phyloP scores from a whole-genome alignment of 2,888 invertebrate species.

The Allolobophora icterica region DNA sequence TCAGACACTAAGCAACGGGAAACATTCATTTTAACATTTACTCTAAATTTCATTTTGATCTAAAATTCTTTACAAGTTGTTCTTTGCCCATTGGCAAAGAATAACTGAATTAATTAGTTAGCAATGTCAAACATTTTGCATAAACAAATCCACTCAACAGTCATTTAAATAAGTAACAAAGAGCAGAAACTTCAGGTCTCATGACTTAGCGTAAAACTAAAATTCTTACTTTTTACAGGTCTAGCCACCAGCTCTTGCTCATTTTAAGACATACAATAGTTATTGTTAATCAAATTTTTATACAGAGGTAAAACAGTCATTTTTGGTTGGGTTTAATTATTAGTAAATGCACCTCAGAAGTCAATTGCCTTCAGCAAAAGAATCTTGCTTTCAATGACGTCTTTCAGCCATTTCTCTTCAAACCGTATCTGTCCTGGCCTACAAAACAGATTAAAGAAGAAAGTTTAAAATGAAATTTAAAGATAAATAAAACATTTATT shows the following conservation, averaged over 20 bases:
- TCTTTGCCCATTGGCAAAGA: background rate
- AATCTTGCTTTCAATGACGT: constrained; percentile 64
- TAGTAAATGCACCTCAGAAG: constrained; percentile 50
- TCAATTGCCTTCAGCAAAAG: constrained; percentile 57
- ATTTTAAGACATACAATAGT: background rate
- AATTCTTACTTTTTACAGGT: background rate
- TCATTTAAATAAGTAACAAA: background rate
- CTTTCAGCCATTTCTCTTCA: constrained; percentile 65
- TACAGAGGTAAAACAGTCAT: background rate
- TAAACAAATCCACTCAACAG: background rate
- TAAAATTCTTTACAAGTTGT: background rate
- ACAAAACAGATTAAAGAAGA: constrained; percentile 45
- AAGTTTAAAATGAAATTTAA: background rate
- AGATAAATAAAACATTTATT: background rate
- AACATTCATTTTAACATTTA: background rate
- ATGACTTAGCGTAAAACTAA: background rate
- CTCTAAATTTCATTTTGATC: background rate
- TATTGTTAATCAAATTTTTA: background rate
- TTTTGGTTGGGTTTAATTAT: background rate
- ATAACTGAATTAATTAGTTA: background rate
- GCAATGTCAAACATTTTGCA: background rate
- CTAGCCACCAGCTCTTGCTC: background rate
- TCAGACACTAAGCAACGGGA: background rate
- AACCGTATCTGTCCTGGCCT: constrained; percentile 65
- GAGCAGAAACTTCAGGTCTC: background rate